phyloP scores from a whole-genome alignment of 2,888 invertebrate species.

The Aricia artaxerxes region DNA sequence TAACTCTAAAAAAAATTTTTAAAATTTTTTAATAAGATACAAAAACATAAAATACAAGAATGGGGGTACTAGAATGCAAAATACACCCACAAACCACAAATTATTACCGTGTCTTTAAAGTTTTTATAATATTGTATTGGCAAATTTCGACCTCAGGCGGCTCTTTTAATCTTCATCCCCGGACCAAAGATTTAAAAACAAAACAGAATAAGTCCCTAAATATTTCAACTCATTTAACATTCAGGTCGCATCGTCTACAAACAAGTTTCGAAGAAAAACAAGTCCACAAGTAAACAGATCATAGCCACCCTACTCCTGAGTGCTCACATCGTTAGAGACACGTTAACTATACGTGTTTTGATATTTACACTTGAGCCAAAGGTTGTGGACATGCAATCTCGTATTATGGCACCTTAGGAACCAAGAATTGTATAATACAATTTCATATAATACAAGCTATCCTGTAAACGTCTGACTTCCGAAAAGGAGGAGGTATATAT shows the following conservation, averaged over 20 bases:
- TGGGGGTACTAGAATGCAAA: background rate
- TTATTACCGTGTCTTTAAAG: background rate
- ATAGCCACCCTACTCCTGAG: slow-evolving; percentile 27
- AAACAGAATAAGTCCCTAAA: background rate
- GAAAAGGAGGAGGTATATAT: too few relatives aligned
- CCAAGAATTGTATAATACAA: background rate
- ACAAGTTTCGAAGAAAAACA: slow-evolving; percentile 1
- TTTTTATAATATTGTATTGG: background rate
- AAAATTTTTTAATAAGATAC: too few relatives aligned
- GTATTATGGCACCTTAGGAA: background rate
- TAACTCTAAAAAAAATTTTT: too few relatives aligned
- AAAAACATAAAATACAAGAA: too few relatives aligned
- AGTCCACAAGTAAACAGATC: background rate
- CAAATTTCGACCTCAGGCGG: background rate
- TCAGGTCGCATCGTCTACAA: background rate
- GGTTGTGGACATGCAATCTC: slow-evolving; percentile 15
- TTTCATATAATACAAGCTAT: background rate
- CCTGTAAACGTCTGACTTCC: background rate
- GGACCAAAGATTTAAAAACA: background rate
- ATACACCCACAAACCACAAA: background rate
- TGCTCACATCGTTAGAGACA: slow-evolving; percentile 34
- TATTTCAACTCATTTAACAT: slow-evolving; percentile 5
- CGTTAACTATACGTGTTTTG: slow-evolving; percentile 32
- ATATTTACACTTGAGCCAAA: slow-evolving; percentile 29
- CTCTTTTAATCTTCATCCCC: background rate